Base-by-base conservation (phyloP, 2,797 vertebrate genomes). In the Cyprinella venusta region DNA sequence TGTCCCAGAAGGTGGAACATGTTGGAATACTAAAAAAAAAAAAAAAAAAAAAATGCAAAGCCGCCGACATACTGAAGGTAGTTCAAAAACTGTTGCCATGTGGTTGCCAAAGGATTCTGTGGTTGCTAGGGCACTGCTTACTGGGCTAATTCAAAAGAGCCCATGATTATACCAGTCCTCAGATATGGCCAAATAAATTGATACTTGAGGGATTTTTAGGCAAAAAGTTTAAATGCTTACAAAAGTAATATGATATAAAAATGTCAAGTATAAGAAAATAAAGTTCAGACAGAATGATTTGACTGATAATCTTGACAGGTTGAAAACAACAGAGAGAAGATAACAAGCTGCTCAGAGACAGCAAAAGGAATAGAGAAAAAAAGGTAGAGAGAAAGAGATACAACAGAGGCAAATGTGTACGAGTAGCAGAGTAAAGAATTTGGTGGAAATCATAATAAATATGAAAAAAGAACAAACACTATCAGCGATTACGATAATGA, bases 241-340 rank as follows among this genome's bases (percentile, higher is more conserved):
- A n/a, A 61, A 56, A 40, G 50, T 15, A 38, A n/a, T 38, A n/a
- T n/a, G 21, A 38, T 6, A 42, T 36, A 42, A 80, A 48, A 19
- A 4, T 7, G 2, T 7, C 1, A 45, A 5, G 1, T 63, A 10
- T 1, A 71, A 42, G n/a, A 42, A 61, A n/a, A 76, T 26, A 80
- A 38, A 71, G 56, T 50, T 81, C 21, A 19, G 69, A 50, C 5
- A 52, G 45, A 16, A 65, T 33, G 19, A 40, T 21, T 26, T 74
- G 24, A 71, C 67, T 42, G 68, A 54, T 5, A 54, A 74, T 12
- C 19, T 7, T 74, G 63, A 76, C 80, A 76, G 61, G 36, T 21
- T 76, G 50, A 76, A 67, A 76, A 52, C 45, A 82, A 76, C 61
- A 42, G 80, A 69, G 54, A 50, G 54, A 50, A 4, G 12, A 80